A percentile compares a stretch with the other conserved stretches of the same genome.
These are phyloP conservation scores for Papilio gigon DNA, from an alignment of 2,888 invertebrate species.

Conservation along the genomic window DNA sequence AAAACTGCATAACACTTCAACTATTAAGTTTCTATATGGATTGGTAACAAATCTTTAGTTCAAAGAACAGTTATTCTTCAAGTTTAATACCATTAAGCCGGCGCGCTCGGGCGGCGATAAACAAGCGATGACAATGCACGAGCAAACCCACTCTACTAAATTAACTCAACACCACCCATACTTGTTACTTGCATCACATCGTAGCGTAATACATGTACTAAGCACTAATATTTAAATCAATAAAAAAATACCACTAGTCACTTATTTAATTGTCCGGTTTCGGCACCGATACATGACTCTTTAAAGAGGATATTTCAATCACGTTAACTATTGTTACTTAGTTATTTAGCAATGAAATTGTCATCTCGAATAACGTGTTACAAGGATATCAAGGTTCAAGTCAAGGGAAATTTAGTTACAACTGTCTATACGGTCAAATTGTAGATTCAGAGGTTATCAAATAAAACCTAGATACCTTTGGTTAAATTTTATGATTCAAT, in stretches of 20 bases:
- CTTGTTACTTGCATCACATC: constrained; percentile 68
- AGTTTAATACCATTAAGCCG: constrained; percentile 80
- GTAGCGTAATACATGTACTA: constrained; percentile 45
- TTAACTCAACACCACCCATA: constrained; percentile 72
- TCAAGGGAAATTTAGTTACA: too few species aligned
- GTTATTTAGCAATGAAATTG: neutral
- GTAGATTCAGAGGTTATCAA: too few species aligned
- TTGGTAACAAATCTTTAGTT: constrained; percentile 42
- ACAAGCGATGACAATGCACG: constrained; percentile 80
- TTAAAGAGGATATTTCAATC: too few species aligned
- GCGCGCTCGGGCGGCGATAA: constrained; percentile 67
- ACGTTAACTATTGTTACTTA: too few species aligned
- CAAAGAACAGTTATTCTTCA: constrained; percentile 69
- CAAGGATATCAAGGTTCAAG: too few species aligned
- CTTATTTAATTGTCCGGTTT: too few species aligned
- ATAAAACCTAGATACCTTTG: too few species aligned
- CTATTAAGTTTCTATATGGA: constrained; percentile 23
- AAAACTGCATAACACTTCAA: neutral
- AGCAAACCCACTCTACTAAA: constrained; percentile 80
- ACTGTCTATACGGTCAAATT: too few species aligned
- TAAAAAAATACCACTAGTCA: too few species aligned
- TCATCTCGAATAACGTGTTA: neutral
- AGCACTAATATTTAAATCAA: too few species aligned
- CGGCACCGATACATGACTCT: too few species aligned
- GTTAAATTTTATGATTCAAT: too few species aligned